phyloP scores from a whole-genome alignment of 1,140 invertebrate species.

The Glossosoma conforme region DNA sequence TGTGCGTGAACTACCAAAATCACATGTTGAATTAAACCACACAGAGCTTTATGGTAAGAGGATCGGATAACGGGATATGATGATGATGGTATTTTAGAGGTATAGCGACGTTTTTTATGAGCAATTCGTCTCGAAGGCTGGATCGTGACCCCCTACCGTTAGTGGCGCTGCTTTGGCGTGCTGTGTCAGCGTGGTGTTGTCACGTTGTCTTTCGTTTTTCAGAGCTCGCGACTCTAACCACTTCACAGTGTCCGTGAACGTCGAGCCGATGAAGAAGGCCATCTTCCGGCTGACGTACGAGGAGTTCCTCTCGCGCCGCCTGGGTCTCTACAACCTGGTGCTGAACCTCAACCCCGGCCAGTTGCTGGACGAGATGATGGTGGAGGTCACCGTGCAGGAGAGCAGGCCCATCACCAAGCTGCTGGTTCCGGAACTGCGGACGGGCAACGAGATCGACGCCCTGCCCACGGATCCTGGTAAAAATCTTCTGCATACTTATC shows the following conservation, averaged over 20 bases:
- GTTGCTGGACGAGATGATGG: constrained; percentile 52
- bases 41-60: too few species aligned
- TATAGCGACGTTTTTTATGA: too few species aligned
- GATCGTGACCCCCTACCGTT: too few species aligned
- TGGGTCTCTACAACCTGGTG: constrained; percentile 56
- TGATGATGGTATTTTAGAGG: too few species aligned
- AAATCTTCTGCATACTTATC: too few species aligned
- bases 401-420: constrained; percentile 50
- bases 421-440: constrained; percentile 54
- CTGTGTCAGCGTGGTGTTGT: too few species aligned
- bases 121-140: too few species aligned
- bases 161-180: too few species aligned
- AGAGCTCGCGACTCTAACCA: constrained; percentile 62
- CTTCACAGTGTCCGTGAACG: constrained; percentile 58
- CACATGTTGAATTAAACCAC: too few species aligned
- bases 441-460: constrained; percentile 54
- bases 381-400: constrained; percentile 57
- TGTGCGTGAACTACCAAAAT: too few species aligned
- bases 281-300: constrained; percentile 63
- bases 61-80: too few species aligned
- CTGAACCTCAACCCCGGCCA: constrained; percentile 58
- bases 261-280: constrained; percentile 53
- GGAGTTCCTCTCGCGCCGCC: constrained; percentile 53
- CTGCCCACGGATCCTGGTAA: constrained; percentile 45
- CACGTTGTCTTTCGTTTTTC: too few species aligned